Conservation (phyloP, 2,797 vertebrate species). For the Hyperoplus lanceolatus region DNA sequence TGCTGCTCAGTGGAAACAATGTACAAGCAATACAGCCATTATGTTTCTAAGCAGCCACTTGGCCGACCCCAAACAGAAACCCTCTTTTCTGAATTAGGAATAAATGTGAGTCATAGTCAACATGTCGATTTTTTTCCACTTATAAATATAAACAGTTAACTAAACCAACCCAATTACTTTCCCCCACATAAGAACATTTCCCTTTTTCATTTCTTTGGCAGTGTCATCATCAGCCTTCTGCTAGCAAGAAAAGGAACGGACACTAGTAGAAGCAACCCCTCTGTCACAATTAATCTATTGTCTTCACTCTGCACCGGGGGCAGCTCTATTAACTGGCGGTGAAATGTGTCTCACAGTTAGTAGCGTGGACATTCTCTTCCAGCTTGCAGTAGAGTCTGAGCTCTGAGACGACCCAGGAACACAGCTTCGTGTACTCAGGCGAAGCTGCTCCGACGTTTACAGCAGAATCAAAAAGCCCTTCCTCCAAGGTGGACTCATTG, state of each 20-base stretch:
- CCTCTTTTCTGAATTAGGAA: not conserved
- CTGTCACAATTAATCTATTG: not conserved
- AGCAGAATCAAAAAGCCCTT: conserved; percentile 90
- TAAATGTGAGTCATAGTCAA: too few species aligned
- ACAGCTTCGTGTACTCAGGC: conserved; percentile 97
- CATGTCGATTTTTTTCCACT: too few species aligned
- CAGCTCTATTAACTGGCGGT: not conserved
- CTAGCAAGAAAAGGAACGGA: not conserved
- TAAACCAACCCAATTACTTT: too few species aligned
- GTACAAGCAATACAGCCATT: not conserved
- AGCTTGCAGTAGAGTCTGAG: conserved; percentile 92
- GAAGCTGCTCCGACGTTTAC: conserved; percentile 89
- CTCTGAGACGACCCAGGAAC: conserved; percentile 95
- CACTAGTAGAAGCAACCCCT: too few species aligned
- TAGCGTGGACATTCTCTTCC: conserved; percentile 97
- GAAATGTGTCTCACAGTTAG: conserved; percentile 90
- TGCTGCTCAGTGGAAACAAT: too few species aligned
- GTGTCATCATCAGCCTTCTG: not conserved
- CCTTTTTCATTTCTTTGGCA: not conserved
- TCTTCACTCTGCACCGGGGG: not conserved
- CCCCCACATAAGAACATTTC: too few species aligned
- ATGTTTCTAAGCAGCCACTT: not conserved
- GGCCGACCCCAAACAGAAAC: conserved; percentile 1
- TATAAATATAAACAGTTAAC: too few species aligned
- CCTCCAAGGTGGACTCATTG: conserved; percentile 81